A percentile compares a stretch with the other conserved stretches of the same genome.
phyloP scores from a whole-genome alignment of 2,888 invertebrate species.

The Mythimna vitellina region DNA sequence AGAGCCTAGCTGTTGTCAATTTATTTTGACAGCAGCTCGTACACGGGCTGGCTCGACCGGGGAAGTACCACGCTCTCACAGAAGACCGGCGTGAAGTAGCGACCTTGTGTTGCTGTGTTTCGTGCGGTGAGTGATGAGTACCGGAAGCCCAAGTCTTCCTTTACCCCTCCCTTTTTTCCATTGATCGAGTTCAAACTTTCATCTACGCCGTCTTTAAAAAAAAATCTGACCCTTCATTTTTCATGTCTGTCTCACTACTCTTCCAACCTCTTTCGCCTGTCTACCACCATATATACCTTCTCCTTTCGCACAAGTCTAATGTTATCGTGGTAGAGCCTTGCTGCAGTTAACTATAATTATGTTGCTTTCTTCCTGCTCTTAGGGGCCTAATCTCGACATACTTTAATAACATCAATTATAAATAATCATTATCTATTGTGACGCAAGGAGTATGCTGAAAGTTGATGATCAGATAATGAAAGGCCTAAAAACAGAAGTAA shows the following conservation, averaged over 20 bases:
- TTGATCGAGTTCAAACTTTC: background rate
- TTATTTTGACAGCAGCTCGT: background rate
- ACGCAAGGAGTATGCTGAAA: constrained; percentile 14
- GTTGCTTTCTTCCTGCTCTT: background rate
- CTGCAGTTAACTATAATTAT: background rate
- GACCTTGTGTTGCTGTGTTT: constrained; percentile 6
- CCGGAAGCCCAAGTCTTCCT: constrained; percentile 2
- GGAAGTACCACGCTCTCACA: constrained; percentile 30
- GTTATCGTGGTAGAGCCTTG: background rate
- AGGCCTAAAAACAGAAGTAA: background rate
- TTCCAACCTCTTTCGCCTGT: background rate
- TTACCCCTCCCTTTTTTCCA: background rate
- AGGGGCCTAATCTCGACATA: background rate
- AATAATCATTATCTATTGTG: background rate
- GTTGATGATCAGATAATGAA: background rate
- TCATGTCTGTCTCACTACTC: background rate
- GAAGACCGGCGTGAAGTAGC: background rate
- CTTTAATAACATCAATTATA: background rate
- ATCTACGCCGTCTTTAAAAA: background rate
- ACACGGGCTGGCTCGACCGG: constrained; percentile 33
- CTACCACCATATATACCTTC: background rate
- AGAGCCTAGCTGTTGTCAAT: constrained; percentile 11
- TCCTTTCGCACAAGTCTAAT: background rate
- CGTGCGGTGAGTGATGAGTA: constrained; percentile 35
- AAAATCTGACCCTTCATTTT: background rate